Evolutionary conservation across 2,888 invertebrate species (phyloP).

Genomic region (Tryphoninae sp.): DNA sequence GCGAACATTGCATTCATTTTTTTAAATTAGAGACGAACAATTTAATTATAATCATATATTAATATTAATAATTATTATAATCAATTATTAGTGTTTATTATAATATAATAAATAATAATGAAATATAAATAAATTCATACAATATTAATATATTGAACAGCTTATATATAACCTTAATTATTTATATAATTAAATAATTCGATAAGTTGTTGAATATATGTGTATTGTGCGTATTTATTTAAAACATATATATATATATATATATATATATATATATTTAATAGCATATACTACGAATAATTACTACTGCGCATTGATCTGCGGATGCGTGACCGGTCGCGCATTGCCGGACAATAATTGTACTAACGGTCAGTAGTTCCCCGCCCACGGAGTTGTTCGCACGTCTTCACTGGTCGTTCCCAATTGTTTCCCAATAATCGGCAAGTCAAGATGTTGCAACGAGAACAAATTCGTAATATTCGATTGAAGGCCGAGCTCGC

Average conservation of each 20-base stretch:
- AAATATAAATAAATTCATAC: not conserved
- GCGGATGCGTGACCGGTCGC: conserved; percentile 17
- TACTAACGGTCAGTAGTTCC: conserved; percentile 41
- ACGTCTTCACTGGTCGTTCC: conserved; percentile 3
- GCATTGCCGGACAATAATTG: not conserved
- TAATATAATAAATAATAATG: too few species aligned
- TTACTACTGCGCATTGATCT: conserved; percentile 23
- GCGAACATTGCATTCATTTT: not conserved
- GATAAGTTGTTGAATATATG: not conserved
- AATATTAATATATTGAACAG: not conserved
- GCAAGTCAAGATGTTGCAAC: conserved; percentile 41
- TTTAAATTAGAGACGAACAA: not conserved
- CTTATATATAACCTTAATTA: not conserved
- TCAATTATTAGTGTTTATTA: too few species aligned
- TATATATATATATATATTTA: not conserved
- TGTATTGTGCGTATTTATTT: not conserved
- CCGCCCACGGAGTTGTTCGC: conserved; percentile 21
- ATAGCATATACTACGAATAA: not conserved
- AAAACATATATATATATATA: not conserved
- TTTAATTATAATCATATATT: not conserved
- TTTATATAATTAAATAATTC: not conserved
- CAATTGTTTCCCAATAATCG: not conserved
- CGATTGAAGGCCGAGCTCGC: conserved; percentile 71
- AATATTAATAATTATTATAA: too few species aligned
- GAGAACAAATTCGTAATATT: conserved; percentile 66